Conservation (phyloP, 2,797 vertebrate genomes). For the Odontamblyopus rebecca region DNA sequence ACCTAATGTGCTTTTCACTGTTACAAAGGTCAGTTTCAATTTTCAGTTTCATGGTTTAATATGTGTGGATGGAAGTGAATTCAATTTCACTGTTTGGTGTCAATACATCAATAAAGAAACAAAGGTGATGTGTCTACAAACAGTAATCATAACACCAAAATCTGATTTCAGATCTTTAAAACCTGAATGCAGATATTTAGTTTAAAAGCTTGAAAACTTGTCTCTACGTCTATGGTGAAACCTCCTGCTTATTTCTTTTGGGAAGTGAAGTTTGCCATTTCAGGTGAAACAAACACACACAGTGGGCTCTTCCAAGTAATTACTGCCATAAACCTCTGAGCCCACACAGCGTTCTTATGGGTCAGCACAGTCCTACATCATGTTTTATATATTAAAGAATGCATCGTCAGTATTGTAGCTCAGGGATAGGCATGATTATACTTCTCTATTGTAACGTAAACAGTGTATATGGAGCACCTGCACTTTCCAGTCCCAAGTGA, state of each 20-base stretch:
- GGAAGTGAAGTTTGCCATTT: constrained; percentile 1
- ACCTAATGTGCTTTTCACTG: too few relatives aligned
- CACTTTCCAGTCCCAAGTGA: not conserved
- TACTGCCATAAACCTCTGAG: constrained; percentile 51
- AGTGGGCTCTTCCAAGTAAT: constrained; percentile 51
- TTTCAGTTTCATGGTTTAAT: too few relatives aligned
- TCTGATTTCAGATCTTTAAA: too few relatives aligned
- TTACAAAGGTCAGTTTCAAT: too few relatives aligned
- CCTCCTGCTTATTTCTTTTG: not conserved
- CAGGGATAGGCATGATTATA: not conserved
- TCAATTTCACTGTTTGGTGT: too few relatives aligned
- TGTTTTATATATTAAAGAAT: not conserved
- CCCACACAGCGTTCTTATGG: constrained; percentile 32
- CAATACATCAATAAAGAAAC: too few relatives aligned
- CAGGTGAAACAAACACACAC: constrained; percentile 31
- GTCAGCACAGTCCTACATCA: constrained; percentile 8
- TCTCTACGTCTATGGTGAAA: not conserved
- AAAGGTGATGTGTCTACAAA: too few relatives aligned
- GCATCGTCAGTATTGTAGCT: not conserved
- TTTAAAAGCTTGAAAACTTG: too few relatives aligned
- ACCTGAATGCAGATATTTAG: too few relatives aligned
- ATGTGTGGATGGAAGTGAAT: too few relatives aligned
- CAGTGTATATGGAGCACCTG: not conserved
- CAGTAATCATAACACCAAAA: too few relatives aligned
- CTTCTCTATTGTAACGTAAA: not conserved